Percentiles rank a stretch among this genome's conserved stretches.
phyloP scores from a whole-genome alignment of 2,797 vertebrate species.

The Ptychadena robeensis region DNA sequence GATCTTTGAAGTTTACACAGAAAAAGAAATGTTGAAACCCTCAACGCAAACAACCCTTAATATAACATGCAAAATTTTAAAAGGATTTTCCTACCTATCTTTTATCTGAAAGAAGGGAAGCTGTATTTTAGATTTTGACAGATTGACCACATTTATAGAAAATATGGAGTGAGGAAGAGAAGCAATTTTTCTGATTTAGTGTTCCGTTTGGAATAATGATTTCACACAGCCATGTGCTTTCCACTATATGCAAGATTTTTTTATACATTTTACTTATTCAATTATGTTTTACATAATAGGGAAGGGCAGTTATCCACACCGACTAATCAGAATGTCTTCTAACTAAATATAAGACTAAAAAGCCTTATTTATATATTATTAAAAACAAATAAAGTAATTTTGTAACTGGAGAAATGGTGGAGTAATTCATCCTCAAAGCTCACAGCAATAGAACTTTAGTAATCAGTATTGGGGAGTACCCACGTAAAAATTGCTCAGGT shows the following conservation, averaged over 20 bases:
- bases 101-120: background rate
- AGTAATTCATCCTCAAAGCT: no score
- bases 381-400: no score
- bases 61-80: constrained; percentile 11
- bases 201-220: background rate
- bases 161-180: background rate
- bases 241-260: background rate
- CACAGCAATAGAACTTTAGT: background rate
- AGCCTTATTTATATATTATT: no score
- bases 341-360: no score
- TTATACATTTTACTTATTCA: background rate
- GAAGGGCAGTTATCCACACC: background rate
- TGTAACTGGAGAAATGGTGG: no score
- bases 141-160: background rate
- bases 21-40: constrained; percentile 30
- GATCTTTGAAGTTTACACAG: constrained; percentile 49
- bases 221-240: background rate
- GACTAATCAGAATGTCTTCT: no score
- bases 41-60: constrained; percentile 18
- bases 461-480: no score
- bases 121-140: background rate
- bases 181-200: background rate
- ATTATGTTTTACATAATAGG: background rate
- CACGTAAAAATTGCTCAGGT: no score
- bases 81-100: background rate